phyloP scores from a whole-genome alignment of 2,888 invertebrate species.

The Drosophila bunnanda region DNA sequence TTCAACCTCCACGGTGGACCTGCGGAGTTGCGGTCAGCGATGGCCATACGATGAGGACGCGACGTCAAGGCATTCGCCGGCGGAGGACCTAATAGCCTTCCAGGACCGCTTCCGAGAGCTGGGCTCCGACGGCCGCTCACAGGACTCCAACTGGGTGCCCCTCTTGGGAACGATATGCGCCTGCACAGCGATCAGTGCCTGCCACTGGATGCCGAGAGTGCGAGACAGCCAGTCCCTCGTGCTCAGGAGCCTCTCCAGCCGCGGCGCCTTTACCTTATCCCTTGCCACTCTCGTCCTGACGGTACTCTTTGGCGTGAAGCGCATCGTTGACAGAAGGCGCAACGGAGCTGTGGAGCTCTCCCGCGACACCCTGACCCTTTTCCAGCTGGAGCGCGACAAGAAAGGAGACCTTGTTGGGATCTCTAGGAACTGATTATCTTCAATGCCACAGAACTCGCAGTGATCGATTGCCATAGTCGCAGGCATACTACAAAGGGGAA shows the following conservation, averaged over 20 bases:
- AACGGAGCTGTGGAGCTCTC: neutral
- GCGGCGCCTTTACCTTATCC: slow-evolving; percentile 1
- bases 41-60: neutral
- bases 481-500: neutral
- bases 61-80: too few relatives aligned
- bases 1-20: neutral
- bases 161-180: neutral
- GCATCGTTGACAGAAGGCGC: neutral
- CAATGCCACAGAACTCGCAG: neutral
- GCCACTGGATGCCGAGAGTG: neutral
- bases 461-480: neutral
- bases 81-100: slow-evolving; percentile 1
- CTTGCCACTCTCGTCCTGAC: neutral
- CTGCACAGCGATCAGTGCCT: neutral
- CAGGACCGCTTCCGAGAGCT: neutral
- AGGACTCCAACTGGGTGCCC: neutral
- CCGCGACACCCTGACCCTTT: neutral
- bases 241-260: neutral
- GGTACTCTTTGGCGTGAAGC: neutral
- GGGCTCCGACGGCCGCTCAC: neutral
- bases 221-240: neutral
- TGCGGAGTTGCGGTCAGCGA: too few relatives aligned
- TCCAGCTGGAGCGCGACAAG: neutral
- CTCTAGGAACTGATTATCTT: neutral
- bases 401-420: neutral